Evolutionary conservation across 2,888 invertebrate genomes (phyloP).

Genomic region (Ptychoptera albimana): DNA sequence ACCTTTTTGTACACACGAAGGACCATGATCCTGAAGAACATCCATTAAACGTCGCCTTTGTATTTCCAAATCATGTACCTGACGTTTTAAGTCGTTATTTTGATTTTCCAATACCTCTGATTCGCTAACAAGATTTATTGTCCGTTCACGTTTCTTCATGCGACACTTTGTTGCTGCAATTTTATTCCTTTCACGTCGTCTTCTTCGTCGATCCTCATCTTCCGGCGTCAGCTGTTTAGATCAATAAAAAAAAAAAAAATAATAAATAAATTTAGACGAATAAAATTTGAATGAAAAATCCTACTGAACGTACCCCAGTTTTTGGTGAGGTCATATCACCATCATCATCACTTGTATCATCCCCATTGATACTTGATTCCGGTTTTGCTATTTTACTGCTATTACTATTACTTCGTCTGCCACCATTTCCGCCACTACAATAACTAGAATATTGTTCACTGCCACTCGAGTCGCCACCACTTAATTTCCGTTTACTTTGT

Average conservation of each 20-base stretch:
- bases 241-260: background rate
- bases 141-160: slow-evolving; percentile 82
- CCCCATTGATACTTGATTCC: slow-evolving; percentile 20
- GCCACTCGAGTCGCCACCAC: slow-evolving; percentile 42
- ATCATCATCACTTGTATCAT: slow-evolving; percentile 19
- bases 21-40: slow-evolving; percentile 59
- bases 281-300: background rate
- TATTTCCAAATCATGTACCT: slow-evolving; percentile 66
- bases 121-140: slow-evolving; percentile 70
- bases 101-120: slow-evolving; percentile 73
- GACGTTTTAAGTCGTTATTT: slow-evolving; percentile 68
- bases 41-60: slow-evolving; percentile 63
- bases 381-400: slow-evolving; percentile 14
- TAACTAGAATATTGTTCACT: slow-evolving; percentile 21
- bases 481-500: slow-evolving; percentile 70
- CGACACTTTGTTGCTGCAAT: slow-evolving; percentile 90
- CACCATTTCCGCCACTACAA: slow-evolving; percentile 31
- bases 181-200: slow-evolving; percentile 81
- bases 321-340: slow-evolving; percentile 35
- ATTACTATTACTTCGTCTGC: slow-evolving; percentile 34
- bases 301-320: slow-evolving; percentile 32
- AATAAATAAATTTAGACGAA: background rate
- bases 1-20: slow-evolving; percentile 42
- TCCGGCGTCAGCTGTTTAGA: slow-evolving; percentile 62
- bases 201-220: slow-evolving; percentile 73